Conservation (phyloP, 2,113 vertebrate genomes). For the Upupa epops region DNA sequence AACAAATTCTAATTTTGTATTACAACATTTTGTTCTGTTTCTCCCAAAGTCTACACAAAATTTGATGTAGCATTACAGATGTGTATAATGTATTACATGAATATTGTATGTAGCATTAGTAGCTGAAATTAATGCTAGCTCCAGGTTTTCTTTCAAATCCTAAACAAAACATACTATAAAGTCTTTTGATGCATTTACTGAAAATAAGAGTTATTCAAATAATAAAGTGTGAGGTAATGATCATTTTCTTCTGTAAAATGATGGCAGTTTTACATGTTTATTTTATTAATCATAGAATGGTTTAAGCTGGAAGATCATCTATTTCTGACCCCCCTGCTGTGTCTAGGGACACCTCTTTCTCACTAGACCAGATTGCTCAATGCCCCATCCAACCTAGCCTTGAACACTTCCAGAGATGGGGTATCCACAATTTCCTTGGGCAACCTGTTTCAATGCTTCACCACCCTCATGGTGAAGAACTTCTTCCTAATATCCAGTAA, state of each 20-base stretch:
- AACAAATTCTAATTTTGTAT: background rate
- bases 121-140: background rate
- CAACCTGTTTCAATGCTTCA: too few relatives aligned
- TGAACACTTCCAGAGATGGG: too few relatives aligned
- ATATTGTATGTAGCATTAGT: background rate
- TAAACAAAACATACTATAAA: background rate
- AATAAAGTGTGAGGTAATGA: background rate
- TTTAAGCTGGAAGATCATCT: too few relatives aligned
- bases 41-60: background rate
- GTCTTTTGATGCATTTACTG: background rate
- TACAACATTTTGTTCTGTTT: accelerated
- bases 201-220: background rate
- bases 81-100: background rate
- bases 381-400: too few relatives aligned
- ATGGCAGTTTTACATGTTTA: background rate
- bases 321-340: too few relatives aligned
- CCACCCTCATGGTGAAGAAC: too few relatives aligned
- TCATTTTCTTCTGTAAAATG: background rate
- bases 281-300: background rate
- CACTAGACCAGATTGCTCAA: too few relatives aligned
- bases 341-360: too few relatives aligned
- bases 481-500: too few relatives aligned
- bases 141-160: background rate
- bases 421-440: too few relatives aligned
- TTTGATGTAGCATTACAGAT: background rate